Conservation (phyloP, 2,797 vertebrate genomes). For the Alosa sapidissima region DNA sequence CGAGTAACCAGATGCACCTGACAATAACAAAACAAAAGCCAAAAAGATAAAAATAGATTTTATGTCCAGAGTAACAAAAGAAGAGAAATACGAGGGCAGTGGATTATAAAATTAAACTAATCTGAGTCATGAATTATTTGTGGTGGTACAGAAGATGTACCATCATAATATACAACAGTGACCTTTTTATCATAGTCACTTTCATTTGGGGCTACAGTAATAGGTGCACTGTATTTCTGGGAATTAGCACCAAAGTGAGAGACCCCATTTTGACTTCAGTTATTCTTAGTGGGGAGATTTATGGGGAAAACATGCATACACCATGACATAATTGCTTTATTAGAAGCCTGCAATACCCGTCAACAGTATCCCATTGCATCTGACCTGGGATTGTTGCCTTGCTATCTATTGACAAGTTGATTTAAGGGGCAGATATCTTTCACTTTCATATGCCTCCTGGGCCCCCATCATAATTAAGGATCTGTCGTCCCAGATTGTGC, state of each 20-base stretch:
- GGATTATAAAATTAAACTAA: background rate
- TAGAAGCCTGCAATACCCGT: background rate
- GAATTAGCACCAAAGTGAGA: background rate
- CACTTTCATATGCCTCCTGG: background rate
- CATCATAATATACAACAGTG: background rate
- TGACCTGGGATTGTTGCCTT: background rate
- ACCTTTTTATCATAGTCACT: background rate
- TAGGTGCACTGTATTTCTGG: background rate
- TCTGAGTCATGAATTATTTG: background rate
- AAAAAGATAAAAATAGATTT: background rate
- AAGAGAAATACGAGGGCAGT: background rate
- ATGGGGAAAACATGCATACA: background rate
- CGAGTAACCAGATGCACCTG: conserved; percentile 4
- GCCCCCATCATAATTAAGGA: conserved; percentile 8
- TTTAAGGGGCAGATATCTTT: background rate
- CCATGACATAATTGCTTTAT: background rate
- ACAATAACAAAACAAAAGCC: background rate
- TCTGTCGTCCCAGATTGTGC: conserved; percentile 6
- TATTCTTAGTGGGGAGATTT: background rate
- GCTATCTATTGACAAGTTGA: background rate
- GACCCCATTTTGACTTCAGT: background rate
- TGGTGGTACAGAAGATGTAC: background rate
- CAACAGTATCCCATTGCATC: background rate
- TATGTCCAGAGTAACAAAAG: background rate
- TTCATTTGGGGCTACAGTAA: background rate